phyloP scores from a whole-genome alignment of 1,140 invertebrate species.

The Eupristina koningsbergeri region DNA sequence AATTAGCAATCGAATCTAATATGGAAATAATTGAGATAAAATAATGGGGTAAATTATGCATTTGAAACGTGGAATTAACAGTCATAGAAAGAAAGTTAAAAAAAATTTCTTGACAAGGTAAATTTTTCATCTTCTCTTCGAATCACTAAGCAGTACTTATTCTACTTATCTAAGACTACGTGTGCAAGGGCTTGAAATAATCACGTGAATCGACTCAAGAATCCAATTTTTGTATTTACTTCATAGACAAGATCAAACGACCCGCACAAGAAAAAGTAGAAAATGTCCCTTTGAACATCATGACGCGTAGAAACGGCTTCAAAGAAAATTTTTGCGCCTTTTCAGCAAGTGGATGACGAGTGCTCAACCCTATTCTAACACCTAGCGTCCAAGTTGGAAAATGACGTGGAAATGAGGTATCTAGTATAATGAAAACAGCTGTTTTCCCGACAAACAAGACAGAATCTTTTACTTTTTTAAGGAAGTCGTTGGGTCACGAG shows the following conservation, averaged over 20 bases:
- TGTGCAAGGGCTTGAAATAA: constrained; percentile 31
- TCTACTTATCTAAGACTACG: constrained; percentile 1
- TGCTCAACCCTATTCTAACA: not conserved
- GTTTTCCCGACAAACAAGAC: not conserved
- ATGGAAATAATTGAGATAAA: not conserved
- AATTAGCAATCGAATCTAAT: not conserved
- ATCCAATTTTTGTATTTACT: constrained; percentile 26
- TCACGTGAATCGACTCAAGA: constrained; percentile 15
- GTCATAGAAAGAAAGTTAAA: not conserved
- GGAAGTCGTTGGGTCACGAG: not conserved
- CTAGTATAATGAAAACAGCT: constrained; percentile 13
- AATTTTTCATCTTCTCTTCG: not conserved
- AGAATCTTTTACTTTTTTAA: not conserved
- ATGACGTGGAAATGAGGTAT: not conserved
- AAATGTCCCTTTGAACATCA: constrained; percentile 3
- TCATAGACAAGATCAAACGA: constrained; percentile 6
- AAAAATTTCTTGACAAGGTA: not conserved
- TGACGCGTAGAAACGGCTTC: constrained; percentile 16
- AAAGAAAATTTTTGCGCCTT: constrained; percentile 36
- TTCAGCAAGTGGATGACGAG: not conserved
- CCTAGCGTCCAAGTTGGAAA: not conserved
- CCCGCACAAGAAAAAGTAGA: not conserved
- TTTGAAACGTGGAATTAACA: constrained; percentile 7
- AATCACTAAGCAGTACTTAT: not conserved
- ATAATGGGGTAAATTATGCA: not conserved